Conservation (phyloP, 2,113 vertebrate genomes). For the Stegostoma tigrinum region DNA sequence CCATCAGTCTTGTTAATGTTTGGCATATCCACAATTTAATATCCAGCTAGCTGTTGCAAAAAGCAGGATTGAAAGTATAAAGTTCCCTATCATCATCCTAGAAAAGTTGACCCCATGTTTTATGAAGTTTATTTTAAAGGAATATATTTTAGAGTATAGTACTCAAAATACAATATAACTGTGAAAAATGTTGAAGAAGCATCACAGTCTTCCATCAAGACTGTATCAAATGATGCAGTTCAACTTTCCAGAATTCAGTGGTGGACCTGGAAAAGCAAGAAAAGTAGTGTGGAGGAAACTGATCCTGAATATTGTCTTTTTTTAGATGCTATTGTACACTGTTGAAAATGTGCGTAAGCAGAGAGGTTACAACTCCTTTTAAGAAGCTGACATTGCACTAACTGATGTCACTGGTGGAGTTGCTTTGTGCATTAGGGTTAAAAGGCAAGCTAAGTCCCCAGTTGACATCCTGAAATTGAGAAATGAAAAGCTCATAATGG, state of each 20-base stretch:
- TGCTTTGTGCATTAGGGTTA: background rate
- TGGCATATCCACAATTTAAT: background rate
- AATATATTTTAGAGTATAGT: background rate
- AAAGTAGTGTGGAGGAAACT: background rate
- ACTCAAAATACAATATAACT: background rate
- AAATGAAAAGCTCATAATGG: constrained; percentile 1
- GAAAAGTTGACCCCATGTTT: background rate
- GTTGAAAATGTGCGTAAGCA: background rate
- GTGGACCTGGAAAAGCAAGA: background rate
- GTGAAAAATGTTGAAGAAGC: background rate
- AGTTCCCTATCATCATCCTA: background rate
- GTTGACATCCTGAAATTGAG: background rate
- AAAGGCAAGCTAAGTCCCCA: background rate
- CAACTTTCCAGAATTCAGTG: background rate
- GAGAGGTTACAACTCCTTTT: background rate
- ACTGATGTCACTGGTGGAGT: background rate
- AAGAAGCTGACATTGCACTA: background rate
- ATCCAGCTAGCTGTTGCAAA: background rate
- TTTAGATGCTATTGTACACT: background rate
- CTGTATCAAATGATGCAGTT: background rate
- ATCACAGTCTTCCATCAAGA: background rate
- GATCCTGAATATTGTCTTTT: background rate
- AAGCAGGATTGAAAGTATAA: background rate
- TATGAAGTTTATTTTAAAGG: background rate
- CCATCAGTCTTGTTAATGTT: background rate